phyloP scores from a whole-genome alignment of 1,140 invertebrate genomes.

The Mya arenaria region DNA sequence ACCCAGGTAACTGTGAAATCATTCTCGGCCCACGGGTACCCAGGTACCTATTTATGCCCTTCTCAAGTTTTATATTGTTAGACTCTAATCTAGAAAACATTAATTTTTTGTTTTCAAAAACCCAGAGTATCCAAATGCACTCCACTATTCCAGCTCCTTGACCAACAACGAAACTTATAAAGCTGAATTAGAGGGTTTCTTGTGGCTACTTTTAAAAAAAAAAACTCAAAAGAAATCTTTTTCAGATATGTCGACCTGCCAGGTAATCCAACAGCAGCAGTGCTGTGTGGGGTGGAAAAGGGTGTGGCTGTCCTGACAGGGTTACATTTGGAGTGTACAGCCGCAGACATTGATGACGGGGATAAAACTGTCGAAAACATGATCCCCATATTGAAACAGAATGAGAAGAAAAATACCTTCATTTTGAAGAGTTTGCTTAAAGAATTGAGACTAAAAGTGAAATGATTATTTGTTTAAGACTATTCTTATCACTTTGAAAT shows the following conservation, averaged over 20 bases:
- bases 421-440: constrained; percentile 1
- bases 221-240: no score
- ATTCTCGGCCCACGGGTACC: no score
- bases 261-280: constrained; percentile 10
- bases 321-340: constrained; percentile 30
- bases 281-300: constrained; percentile 8
- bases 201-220: no score
- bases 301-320: constrained; percentile 34
- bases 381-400: constrained; percentile 24
- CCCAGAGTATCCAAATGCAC: no score
- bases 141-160: no score
- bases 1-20: no score
- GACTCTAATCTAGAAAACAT: no score
- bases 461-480: neutral
- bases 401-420: neutral
- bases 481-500: neutral
- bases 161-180: no score
- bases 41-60: no score
- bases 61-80: no score
- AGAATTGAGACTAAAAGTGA: neutral
- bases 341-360: constrained; percentile 39
- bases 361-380: constrained; percentile 10
- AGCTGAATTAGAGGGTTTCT: no score
- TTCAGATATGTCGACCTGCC: constrained; percentile 36
- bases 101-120: no score